Evolutionary conservation across 2,888 invertebrate genomes (phyloP), one percentile per base, ranked within the genome.

Genomic region (Rugalucina vietnamica): DNA sequence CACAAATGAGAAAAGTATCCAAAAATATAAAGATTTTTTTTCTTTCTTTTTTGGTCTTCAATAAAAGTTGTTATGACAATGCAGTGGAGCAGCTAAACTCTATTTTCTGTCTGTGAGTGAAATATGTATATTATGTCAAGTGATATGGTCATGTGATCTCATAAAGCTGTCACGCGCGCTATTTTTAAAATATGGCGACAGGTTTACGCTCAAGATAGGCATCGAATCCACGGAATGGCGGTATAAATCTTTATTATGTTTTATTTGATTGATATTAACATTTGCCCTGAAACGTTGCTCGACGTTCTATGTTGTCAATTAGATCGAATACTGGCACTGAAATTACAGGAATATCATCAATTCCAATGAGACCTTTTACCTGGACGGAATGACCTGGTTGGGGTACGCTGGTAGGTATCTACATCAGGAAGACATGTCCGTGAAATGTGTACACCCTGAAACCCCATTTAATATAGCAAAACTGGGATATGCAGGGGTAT

Each of bases 131-230:
- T n/a, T n/a, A n/a, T n/a, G n/a, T n/a, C n/a, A n/a, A n/a, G n/a
- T n/a, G n/a, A n/a, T n/a, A n/a, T n/a, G n/a, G n/a, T 79, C 85
- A 85, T 82, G 79, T 87, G 85, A 84, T 76, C 29, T 65, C 57
- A 84, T 87, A 85, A 87, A 87, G 82, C 85, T 83, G 85, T 87
- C 87, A 85, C 81, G 87, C 83, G 87, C 71, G 81, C 87, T 81
- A 83, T 83, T 87, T 83, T 82, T 79, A 75, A 49, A 83, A 82
- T 82, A 82, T 87, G 87, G 84, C 87, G 87, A 84, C 84, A 85
- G 79, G 69, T 87, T 85, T 82, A 85, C 85, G 81, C 78, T 81
- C 54, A 60, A 70, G 82, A 82, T 81, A 65, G 81, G 76, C 83
- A 87, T 87, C 81, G 82, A 82, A 76, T 39, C 29, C 32, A 3